Evolutionary conservation across 1,140 invertebrate genomes (phyloP), one percentile per base, ranked within the genome.

Genomic region (Mesaphorura yosii): DNA sequence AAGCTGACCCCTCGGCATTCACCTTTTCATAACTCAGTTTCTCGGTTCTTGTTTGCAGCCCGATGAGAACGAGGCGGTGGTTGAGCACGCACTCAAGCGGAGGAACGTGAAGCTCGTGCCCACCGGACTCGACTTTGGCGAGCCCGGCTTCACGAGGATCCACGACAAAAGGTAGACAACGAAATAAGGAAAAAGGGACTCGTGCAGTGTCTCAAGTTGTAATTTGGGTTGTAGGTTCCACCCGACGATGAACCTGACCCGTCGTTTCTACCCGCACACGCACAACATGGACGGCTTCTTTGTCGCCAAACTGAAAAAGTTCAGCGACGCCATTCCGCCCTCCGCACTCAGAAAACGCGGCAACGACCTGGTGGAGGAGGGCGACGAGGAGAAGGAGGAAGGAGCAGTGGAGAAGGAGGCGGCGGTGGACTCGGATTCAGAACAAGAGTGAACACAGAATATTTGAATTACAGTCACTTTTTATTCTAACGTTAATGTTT

Each of bases 221-320:
- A 10, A 14, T 12, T 44, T 15, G 14, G 20, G 80, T 65, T 65
- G 41, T 55, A 85, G 93, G 60, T 98, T 94, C 74, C 89, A 98
- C 75, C 89, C 88, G 1, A 84, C 85, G 3, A 68, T 99, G 67
- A 91, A 92, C 68, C 69, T 92, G 20, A 86, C 89, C 0, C 80
- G 80, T 71, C 74, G 94, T 55, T 96, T 92, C 73, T 98, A 98
- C 73, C 95, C 95, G 3, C 95, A 99, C 69, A 83, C 84, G 15
- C 91, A 98, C 67, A 99, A 99, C 69, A 90, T 98, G 83, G 95
- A 99, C 75, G 96, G 96, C 27, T 99, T 99, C 69, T 99, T 91
- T 76, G 92, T 99, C 14, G 92, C 92, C 3, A 99, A 99, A 75
- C 69, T 99, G 0, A 92, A 94, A 71, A 98, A 98, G 66, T 86